Evolutionary conservation across 1,140 invertebrate species (phyloP).

Genomic region (Drosophila lini): DNA sequence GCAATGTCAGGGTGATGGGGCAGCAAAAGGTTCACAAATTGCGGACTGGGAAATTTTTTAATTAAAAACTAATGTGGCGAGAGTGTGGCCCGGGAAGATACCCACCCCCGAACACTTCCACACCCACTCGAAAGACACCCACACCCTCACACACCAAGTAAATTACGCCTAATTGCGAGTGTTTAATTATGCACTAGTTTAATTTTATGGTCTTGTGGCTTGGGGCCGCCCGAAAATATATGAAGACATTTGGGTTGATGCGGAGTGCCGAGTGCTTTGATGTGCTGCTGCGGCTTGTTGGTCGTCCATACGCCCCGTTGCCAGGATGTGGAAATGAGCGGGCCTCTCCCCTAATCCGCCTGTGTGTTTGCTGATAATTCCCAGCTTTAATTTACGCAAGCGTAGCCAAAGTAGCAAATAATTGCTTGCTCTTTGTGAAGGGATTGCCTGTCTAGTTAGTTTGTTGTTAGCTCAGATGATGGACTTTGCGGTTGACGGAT

Average conservation of each 20-base stretch:
- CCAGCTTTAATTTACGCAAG: constrained; percentile 77
- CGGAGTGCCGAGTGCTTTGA: constrained; percentile 8
- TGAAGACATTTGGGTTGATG: constrained; percentile 41
- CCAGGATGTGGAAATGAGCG: constrained; percentile 9
- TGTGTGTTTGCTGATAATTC: constrained; percentile 56
- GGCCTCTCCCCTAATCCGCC: constrained; percentile 30
- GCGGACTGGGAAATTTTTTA: constrained; percentile 74
- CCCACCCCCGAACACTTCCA: constrained; percentile 2
- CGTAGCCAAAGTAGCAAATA: constrained; percentile 77
- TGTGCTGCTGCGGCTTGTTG: constrained; percentile 35
- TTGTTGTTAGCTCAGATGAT: constrained; percentile 34
- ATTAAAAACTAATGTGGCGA: constrained; percentile 84
- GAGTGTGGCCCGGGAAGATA: constrained; percentile 53
- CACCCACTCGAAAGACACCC: constrained; percentile 10
- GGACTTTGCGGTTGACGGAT: constrained; percentile 12
- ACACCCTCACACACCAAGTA: constrained; percentile 63
- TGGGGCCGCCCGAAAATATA: constrained; percentile 49
- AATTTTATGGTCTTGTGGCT: constrained; percentile 81
- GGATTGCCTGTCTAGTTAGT: constrained; percentile 59
- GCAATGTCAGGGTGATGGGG: constrained; percentile 43
- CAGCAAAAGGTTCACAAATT: constrained; percentile 44
- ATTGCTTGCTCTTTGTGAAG: constrained; percentile 76
- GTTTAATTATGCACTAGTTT: constrained; percentile 84
- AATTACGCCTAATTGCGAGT: constrained; percentile 84
- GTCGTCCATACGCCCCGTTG: constrained; percentile 47